Conservation (phyloP, 2,113 vertebrate genomes). For the Bothrops jararaca region DNA sequence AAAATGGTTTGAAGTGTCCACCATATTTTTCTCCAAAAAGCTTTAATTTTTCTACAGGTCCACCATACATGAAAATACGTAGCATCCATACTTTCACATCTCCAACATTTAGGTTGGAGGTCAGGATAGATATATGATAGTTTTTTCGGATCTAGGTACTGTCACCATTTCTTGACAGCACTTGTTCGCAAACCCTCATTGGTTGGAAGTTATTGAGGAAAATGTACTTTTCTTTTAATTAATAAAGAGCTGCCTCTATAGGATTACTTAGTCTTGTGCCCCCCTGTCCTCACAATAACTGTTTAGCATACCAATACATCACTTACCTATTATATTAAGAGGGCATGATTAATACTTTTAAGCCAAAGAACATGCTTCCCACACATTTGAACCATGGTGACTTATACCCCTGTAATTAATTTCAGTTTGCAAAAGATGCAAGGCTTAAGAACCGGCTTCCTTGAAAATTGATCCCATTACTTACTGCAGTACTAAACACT, state of each 20-base stretch:
- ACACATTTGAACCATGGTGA: background rate
- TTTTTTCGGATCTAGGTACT: no score
- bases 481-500: slow-evolving; percentile 37
- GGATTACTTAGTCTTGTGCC: background rate
- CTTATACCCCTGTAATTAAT: slow-evolving; percentile 36
- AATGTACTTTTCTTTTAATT: background rate
- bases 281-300: background rate
- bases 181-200: background rate
- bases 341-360: background rate
- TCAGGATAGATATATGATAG: no score
- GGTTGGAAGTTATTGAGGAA: background rate
- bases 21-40: no score
- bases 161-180: background rate
- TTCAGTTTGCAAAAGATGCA: slow-evolving; percentile 31
- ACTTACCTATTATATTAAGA: background rate
- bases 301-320: background rate
- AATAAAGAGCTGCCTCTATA: background rate
- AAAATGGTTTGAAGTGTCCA: no score
- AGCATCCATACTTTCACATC: no score
- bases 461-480: slow-evolving; percentile 58
- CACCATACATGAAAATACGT: no score
- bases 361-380: slow-evolving; percentile 1
- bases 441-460: slow-evolving; percentile 58
- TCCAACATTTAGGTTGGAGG: no score
- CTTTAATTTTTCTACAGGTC: no score